Percentiles rank a stretch among this genome's conserved stretches.
phyloP scores from a whole-genome alignment of 2,113 vertebrate genomes.

The Pelusios castaneus region DNA sequence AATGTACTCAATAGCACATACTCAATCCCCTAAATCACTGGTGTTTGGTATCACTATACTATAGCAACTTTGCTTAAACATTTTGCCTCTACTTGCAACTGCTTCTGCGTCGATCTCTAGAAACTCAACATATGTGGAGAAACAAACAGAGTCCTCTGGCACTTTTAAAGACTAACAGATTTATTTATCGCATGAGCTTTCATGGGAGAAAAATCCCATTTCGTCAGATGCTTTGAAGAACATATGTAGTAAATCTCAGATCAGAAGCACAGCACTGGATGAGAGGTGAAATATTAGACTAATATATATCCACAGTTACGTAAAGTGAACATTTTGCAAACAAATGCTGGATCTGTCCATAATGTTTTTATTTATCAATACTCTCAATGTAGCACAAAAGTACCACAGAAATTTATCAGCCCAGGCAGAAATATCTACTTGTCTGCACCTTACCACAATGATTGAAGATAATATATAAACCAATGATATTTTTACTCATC shows the following conservation, averaged over 20 bases:
- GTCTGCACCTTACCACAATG: constrained; percentile 30
- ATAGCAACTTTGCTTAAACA: constrained; percentile 56
- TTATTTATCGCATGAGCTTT: too few species aligned
- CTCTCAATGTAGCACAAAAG: constrained; percentile 63
- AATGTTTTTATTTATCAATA: constrained; percentile 75
- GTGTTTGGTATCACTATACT: constrained; percentile 56
- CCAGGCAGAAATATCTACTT: constrained; percentile 58
- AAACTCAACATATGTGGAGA: constrained; percentile 24
- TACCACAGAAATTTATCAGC: constrained; percentile 68
- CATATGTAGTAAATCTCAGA: constrained; percentile 40
- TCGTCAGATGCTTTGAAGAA: too few species aligned
- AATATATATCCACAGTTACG: constrained; percentile 58
- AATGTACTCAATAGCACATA: constrained; percentile 68
- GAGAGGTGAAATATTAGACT: constrained; percentile 65
- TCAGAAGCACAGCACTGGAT: constrained; percentile 26
- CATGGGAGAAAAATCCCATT: too few species aligned
- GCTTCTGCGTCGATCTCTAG: constrained; percentile 48
- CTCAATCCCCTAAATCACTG: constrained; percentile 67
- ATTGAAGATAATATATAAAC: constrained; percentile 70
- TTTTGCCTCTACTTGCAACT: constrained; percentile 58
- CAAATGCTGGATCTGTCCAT: constrained; percentile 67
- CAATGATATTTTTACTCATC: constrained; percentile 53
- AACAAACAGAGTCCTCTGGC: too few species aligned
- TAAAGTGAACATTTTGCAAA: constrained; percentile 46
- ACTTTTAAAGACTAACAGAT: too few species aligned